Evolutionary conservation across 1,140 invertebrate species (phyloP), one percentile per base, ranked within the genome.

Genomic region (Heliconius himera): DNA sequence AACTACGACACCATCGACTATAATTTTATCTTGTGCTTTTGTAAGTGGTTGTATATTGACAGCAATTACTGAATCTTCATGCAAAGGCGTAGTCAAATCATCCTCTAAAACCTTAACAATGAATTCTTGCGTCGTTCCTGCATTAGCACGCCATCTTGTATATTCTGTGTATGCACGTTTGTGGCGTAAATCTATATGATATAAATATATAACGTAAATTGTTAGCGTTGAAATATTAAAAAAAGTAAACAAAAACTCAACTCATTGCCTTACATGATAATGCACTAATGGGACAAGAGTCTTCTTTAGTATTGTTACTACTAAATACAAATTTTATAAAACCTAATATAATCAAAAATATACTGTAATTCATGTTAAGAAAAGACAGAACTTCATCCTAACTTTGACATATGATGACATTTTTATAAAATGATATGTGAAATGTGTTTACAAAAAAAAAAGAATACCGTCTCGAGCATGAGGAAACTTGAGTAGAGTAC

Each of bases 91-190:
- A 54, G 88, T 77, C 46, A 91, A 60, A 20, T 93, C 93, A 71
- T 94, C 93, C 74, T 94, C 93, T 72, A 93, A 88, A 79, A 94
- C 89, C 85, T 93, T 92, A 20, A 94, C 92, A 74, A 94, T 88
- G 73, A 94, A 94, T 76, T 93, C 89, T 80, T 82, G 82, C 54
- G 89, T 91, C 8, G 89, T 89, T 72, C 90, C 88, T 78, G 77
- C 71, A 81, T 89, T 91, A 13, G 87, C 82, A 38, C 80, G 81
- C 93, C 93, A 94, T 70, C 93, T 84, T 22, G 90, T 93, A 56
- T 94, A 94, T 56, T 94, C 91, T 33, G 79, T 77, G 16, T 81
- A 78, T 73, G 88, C 85, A 79, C 92, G 87, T 87, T 92, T 94
- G 70, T 83, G 84, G 13, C 91, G 87, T 78, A 88, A 86, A 73